These are phyloP conservation scores for Synchiropus splendidus DNA, from an alignment of 2,113 vertebrate genomes.

Conservation along the genomic window DNA sequence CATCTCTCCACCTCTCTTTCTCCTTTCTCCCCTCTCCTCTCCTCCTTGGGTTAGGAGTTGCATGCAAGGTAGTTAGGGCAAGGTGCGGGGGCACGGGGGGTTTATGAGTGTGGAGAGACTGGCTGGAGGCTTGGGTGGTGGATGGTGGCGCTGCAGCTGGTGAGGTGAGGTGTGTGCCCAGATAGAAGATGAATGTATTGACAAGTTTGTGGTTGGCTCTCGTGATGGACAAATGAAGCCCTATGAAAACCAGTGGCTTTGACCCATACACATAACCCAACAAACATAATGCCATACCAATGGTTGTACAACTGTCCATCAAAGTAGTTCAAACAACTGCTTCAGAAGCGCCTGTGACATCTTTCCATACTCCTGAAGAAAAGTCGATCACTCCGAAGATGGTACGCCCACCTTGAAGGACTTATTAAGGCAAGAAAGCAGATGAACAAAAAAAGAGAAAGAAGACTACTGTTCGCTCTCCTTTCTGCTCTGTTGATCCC, in stretches of 20 bases:
- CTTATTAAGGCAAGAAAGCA: conserved; percentile 56
- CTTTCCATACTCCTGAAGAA: too few relatives aligned
- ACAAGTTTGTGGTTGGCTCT: too few relatives aligned
- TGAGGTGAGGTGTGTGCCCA: conserved; percentile 13
- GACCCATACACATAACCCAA: too few relatives aligned
- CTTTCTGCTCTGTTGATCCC: conserved; percentile 68
- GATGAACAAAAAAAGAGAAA: conserved; percentile 46
- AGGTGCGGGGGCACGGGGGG: conserved; percentile 3
- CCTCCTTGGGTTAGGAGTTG: conserved; percentile 26
- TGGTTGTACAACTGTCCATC: too few relatives aligned
- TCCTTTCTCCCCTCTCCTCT: conserved; percentile 29
- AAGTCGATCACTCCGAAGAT: conserved; percentile 14
- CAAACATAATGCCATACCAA: too few relatives aligned
- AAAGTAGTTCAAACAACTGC: too few relatives aligned
- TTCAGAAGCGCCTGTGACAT: too few relatives aligned
- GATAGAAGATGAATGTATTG: not conserved
- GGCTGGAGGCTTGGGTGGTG: conserved; percentile 52
- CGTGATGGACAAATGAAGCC: too few relatives aligned
- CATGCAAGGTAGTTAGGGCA: conserved; percentile 14
- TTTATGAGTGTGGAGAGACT: conserved; percentile 51
- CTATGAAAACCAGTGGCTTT: too few relatives aligned
- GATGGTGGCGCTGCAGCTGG: conserved; percentile 37
- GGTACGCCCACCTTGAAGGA: conserved; percentile 51
- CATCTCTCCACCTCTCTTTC: conserved; percentile 59
- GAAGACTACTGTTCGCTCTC: conserved; percentile 53